Evolutionary conservation across 2,113 vertebrate species (phyloP).

Genomic region (Solenodon paradoxus): DNA sequence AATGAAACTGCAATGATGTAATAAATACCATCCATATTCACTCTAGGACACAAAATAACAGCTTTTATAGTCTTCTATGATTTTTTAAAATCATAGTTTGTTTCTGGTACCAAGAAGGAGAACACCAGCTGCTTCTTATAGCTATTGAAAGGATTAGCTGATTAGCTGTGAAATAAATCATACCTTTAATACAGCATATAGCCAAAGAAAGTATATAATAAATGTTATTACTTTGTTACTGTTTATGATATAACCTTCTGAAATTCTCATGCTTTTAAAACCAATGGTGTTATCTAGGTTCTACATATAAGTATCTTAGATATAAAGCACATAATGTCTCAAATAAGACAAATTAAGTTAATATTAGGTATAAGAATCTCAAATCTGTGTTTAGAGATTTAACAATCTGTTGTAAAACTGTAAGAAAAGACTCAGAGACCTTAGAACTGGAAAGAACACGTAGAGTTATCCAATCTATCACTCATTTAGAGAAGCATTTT

Average conservation of each 20-base stretch:
- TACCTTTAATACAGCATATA: background rate
- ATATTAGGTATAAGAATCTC: background rate
- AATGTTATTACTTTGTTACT: background rate
- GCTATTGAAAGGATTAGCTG: background rate
- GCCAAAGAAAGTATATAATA: background rate
- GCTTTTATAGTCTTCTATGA: background rate
- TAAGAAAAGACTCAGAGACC: background rate
- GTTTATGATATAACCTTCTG: background rate
- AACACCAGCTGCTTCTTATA: background rate
- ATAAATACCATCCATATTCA: background rate
- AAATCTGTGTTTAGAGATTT: background rate
- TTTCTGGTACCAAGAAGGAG: background rate
- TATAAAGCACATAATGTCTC: background rate
- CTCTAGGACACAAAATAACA: background rate
- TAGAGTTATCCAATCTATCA: background rate
- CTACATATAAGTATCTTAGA: background rate
- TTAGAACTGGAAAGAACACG: background rate
- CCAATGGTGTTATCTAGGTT: background rate
- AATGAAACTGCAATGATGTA: background rate
- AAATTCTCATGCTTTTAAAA: background rate
- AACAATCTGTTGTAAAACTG: background rate
- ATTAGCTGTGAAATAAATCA: background rate
- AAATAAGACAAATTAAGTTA: background rate
- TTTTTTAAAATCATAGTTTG: background rate
- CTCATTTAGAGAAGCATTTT: background rate